Evolutionary conservation across 2,113 vertebrate species (phyloP), one percentile per base, ranked within the genome.

Genomic region (Cygnus buccinator): DNA sequence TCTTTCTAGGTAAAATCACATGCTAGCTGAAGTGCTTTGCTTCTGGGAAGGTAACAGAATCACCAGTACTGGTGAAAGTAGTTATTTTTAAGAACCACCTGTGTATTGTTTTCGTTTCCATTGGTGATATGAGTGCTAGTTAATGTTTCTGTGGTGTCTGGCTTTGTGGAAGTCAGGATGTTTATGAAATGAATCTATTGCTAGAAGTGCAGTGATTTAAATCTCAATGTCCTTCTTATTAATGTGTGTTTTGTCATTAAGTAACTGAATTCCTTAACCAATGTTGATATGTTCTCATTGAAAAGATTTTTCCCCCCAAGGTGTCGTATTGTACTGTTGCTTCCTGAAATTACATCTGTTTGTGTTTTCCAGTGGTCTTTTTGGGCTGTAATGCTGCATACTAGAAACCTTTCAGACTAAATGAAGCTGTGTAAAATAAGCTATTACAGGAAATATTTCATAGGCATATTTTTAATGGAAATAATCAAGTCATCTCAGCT

Each of bases 11-110:
- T 52, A 68, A 28, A 89, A 57, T 23, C 14, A 10, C 1, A 0
- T 3, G 1, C 14, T 4, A 6, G 33, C 23, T 11, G 1, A 57
- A 39, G n/a, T 5, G 2, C 62, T 3, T 72, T 44, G 2, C 18
- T 85, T 65, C 23, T 39, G 13, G 22, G 33, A 29, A 67, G 22
- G 58, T 20, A 29, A 3, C 17, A 70, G 73, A 90, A 55, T 78
- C 65, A 26, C 21, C 35, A 67, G 37, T 2, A 63, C 57, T 11
- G 31, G 13, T 43, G 33, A 37, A 67, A 78, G n/a, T 0, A 50
- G 21, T 63, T 74, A 4, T 29, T 77, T 84, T 71, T 50, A 43
- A 29, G 22, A 14, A 20, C 22, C 21, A 54, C 10, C 7, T 19
- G 17, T 5, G 1, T 48, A 5, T 28, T 50, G 11, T 23, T 90